Conservation (phyloP, 2,888 invertebrate species). For the Sarcophaga subvicina region DNA sequence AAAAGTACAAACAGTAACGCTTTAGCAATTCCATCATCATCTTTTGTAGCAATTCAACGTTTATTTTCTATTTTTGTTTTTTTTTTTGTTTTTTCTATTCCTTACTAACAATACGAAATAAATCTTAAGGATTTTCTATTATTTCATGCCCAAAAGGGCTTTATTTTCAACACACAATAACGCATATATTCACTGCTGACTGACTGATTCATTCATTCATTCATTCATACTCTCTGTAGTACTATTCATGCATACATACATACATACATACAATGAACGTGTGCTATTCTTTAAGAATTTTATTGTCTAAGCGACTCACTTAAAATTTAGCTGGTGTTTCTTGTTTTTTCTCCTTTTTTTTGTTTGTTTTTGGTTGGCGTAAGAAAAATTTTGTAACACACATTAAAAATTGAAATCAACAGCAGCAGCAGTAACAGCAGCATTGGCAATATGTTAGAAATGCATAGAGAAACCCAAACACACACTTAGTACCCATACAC, state of each 20-base stretch:
- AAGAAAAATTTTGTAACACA: neutral
- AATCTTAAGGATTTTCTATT: conserved; percentile 63
- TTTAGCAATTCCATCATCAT: neutral
- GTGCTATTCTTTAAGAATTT: neutral
- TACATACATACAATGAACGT: neutral
- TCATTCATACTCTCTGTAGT: neutral
- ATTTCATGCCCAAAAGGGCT: conserved; percentile 58
- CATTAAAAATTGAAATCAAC: neutral
- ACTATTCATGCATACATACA: neutral
- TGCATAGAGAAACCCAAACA: neutral
- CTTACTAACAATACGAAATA: conserved; percentile 40
- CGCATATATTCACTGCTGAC: neutral
- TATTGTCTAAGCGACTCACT: neutral
- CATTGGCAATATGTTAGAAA: neutral
- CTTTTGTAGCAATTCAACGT: neutral
- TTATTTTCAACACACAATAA: conserved; percentile 8
- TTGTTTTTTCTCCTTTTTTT: too few relatives aligned
- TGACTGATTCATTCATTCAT: too few relatives aligned
- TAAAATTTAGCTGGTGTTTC: too few relatives aligned
- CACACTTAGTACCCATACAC: neutral
- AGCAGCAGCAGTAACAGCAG: neutral
- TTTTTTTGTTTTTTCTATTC: neutral
- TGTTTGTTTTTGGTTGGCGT: too few relatives aligned
- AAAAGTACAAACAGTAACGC: neutral
- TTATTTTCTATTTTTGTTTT: neutral